These are phyloP conservation scores for Opisthograptis luteolata DNA, from an alignment of 2,888 invertebrate genomes.

Conservation along the genomic window DNA sequence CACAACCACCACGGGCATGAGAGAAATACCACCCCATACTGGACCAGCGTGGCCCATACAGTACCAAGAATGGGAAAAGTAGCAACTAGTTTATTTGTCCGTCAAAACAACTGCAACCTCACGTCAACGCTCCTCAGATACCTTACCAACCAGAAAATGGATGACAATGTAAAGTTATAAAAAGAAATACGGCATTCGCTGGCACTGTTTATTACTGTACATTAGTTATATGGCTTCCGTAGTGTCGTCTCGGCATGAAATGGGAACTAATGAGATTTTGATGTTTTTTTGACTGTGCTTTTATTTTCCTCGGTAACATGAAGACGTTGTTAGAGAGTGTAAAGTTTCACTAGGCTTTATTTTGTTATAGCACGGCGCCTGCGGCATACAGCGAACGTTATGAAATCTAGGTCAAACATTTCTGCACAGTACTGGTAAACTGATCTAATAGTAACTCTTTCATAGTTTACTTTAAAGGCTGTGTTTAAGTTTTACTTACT, in stretches of 20 bases:
- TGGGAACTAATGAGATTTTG: constrained; percentile 85
- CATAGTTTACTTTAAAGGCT: too few relatives aligned
- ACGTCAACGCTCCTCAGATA: constrained; percentile 59
- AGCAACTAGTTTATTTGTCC: constrained; percentile 11
- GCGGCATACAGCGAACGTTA: constrained; percentile 18
- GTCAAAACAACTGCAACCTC: constrained; percentile 37
- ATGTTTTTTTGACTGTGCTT: constrained; percentile 84
- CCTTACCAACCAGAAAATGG: constrained; percentile 79
- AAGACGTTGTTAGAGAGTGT: constrained; percentile 61
- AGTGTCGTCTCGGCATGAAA: constrained; percentile 83
- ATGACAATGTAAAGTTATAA: constrained; percentile 77
- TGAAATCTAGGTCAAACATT: constrained; percentile 20
- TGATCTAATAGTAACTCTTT: too few relatives aligned
- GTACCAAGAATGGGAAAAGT: too few relatives aligned
- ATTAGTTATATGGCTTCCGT: constrained; percentile 84
- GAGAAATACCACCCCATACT: too few relatives aligned
- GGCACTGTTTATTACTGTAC: constrained; percentile 79
- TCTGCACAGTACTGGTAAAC: constrained; percentile 3
- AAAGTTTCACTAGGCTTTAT: constrained; percentile 46
- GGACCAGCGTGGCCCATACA: too few relatives aligned
- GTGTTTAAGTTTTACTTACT: too few relatives aligned
- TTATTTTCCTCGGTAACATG: constrained; percentile 75
- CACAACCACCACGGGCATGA: too few relatives aligned
- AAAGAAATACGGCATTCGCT: constrained; percentile 81
- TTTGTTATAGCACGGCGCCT: constrained; percentile 30